These are phyloP conservation scores for Cotesia vestalis DNA, from an alignment of 1,140 invertebrate genomes.

Conservation along the genomic window DNA sequence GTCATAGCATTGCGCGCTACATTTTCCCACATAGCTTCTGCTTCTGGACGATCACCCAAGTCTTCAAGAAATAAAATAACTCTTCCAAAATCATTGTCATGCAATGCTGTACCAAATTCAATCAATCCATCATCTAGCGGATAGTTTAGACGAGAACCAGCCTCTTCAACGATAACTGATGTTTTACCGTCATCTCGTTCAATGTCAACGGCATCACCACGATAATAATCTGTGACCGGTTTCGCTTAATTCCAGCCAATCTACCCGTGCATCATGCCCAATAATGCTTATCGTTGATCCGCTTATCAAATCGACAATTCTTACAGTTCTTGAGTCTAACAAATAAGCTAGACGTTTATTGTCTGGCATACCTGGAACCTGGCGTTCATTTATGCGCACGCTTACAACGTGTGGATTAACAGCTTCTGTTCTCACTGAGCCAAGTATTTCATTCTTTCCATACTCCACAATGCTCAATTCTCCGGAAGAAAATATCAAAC, in stretches of 20 bases:
- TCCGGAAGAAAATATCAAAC: conserved; percentile 86
- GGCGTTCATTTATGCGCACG: conserved; percentile 90
- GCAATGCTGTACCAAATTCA: conserved; percentile 95
- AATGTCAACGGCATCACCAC: conserved; percentile 84
- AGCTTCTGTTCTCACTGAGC: conserved; percentile 94
- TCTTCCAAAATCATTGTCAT: conserved; percentile 89
- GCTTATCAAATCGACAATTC: conserved; percentile 85
- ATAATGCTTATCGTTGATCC: conserved; percentile 81
- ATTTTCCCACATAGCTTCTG: conserved; percentile 95
- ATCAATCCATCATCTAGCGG: conserved; percentile 88
- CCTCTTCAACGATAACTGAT: conserved; percentile 78
- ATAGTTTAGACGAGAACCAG: conserved; percentile 71
- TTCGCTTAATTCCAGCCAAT: conserved; percentile 98
- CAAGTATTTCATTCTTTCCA: conserved; percentile 86
- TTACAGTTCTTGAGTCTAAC: conserved; percentile 94
- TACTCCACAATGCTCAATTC: conserved; percentile 95
- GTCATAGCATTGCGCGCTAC: conserved; percentile 82
- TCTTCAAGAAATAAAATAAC: conserved; percentile 92
- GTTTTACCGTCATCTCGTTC: conserved; percentile 75
- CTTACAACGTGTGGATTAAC: conserved; percentile 97
- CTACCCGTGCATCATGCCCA: conserved; percentile 90
- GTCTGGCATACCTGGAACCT: conserved; percentile 67
- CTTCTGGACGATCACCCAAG: conserved; percentile 77
- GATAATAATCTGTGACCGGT: conserved; percentile 89
- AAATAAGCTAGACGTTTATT: conserved; percentile 96